A percentile compares a stretch with the other conserved stretches of the same genome.
Evolutionary conservation across 1,140 invertebrate genomes (phyloP).

Genomic region (Eriosoma lanigerum): DNA sequence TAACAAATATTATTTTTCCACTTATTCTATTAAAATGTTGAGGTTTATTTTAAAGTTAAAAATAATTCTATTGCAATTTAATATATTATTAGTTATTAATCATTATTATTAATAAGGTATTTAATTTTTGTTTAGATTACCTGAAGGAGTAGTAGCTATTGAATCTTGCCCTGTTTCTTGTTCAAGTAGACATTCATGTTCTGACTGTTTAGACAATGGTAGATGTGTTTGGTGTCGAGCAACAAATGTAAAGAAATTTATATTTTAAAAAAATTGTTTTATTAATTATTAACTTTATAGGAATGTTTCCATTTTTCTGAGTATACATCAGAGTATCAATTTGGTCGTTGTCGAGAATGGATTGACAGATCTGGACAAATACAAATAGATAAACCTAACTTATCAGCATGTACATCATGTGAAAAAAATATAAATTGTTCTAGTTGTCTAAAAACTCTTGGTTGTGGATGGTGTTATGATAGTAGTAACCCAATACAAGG

Average conservation of each 20-base stretch:
- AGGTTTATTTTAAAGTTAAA: background rate
- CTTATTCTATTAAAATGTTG: too few relatives aligned
- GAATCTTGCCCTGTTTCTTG: conserved; percentile 75
- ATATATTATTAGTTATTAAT: too few relatives aligned
- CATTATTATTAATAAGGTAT: too few relatives aligned
- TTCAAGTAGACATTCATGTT: conserved; percentile 73
- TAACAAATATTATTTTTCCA: too few relatives aligned
- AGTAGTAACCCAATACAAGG: conserved; percentile 83
- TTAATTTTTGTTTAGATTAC: conserved; percentile 57
- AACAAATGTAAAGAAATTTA: conserved; percentile 62
- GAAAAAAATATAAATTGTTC: conserved; percentile 75
- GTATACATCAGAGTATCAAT: conserved; percentile 91
- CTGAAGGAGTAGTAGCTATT: conserved; percentile 64
- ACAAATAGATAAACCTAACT: conserved; percentile 55
- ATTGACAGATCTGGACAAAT: conserved; percentile 70
- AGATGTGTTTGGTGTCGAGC: conserved; percentile 95
- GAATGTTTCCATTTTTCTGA: conserved; percentile 93
- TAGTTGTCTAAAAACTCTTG: conserved; percentile 75
- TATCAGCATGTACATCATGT: conserved; percentile 76
- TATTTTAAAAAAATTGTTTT: background rate
- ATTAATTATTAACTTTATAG: conserved; percentile 54
- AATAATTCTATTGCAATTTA: background rate
- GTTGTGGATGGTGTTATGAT: conserved; percentile 94
- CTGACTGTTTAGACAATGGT: conserved; percentile 80
- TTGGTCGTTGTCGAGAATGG: conserved; percentile 90